Evolutionary conservation across 2,113 vertebrate genomes (phyloP), one percentile per base, ranked within the genome.

Genomic region (Pavo muticus): DNA sequence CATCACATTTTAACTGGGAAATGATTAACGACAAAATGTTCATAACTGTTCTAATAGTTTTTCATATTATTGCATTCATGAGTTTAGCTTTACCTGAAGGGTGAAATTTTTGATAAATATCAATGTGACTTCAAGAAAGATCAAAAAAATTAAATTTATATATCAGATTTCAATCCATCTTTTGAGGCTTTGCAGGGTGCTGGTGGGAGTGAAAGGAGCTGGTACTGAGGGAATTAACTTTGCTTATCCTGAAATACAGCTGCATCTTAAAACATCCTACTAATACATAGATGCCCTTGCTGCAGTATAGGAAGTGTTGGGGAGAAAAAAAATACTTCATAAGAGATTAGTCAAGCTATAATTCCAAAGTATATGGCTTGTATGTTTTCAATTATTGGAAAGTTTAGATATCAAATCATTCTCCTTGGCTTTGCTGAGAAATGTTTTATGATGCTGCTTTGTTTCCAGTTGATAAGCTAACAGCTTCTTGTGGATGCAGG

Each of bases 351-450:
- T 87, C 80, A 84, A 75, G 88, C 64, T 81, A 93, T 93, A 84
- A 88, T 84, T 95, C 84, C 91, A 78, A 90, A 94, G 13, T 79
- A 30, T 88, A 82, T 32, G 54, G 47, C 45, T 91, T 93, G 80
- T 82, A 79, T 88, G 93, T 92, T 96, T 97, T 94, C 90, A 91
- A 39, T 96, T 96, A 96, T 79, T 74, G 17, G 42, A 88, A 75
- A 50, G 54, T 67, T 85, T 95, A 88, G 45, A 44, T 78, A 90
- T 90, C 79, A 90, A 96, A 91, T 95, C 27, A 56, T 94, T 94
- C 78, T 88, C 79, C 48, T 67, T 90, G 88, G 81, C 76, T 93
- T 77, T 75, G 8, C 56, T 94, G 56, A 88, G 90, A 78, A 95
- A 93, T 81, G 70, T 83, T 94, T 95, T 96, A 91, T 88, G 94